Percentiles rank a stretch among this genome's conserved stretches.
These are phyloP conservation scores for Phortica okadai DNA, from an alignment of 2,888 invertebrate genomes.

Conservation along the genomic window DNA sequence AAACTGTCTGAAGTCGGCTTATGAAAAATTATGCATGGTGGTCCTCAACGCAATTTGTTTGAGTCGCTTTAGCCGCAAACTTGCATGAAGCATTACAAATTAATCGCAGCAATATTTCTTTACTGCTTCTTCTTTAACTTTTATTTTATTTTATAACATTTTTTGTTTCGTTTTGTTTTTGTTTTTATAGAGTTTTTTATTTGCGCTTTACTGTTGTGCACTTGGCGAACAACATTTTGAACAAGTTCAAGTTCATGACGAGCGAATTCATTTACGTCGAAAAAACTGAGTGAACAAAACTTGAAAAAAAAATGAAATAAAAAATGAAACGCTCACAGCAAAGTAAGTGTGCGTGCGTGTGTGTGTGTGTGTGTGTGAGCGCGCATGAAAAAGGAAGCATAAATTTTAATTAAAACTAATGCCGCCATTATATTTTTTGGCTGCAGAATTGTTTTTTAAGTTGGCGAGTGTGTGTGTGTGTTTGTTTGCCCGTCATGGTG, in stretches of 20 bases:
- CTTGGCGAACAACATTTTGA: not conserved
- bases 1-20: slow-evolving; percentile 20
- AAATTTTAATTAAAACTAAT: slow-evolving; percentile 66
- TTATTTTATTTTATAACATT: not conserved
- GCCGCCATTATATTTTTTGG: slow-evolving; percentile 48
- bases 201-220: not conserved
- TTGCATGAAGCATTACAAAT: slow-evolving; percentile 30
- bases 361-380: not conserved
- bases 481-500: not conserved
- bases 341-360: not conserved
- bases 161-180: not conserved
- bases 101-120: slow-evolving; percentile 23
- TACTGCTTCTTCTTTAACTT: not conserved
- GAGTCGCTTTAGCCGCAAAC: slow-evolving; percentile 9
- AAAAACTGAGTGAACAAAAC: not conserved
- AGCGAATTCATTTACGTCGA: not conserved
- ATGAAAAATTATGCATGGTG: slow-evolving; percentile 30
- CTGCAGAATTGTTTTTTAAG: slow-evolving; percentile 36
- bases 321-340: not conserved
- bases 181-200: not conserved
- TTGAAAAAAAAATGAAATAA: not conserved
- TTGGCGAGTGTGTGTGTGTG: not conserved
- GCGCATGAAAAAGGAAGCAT: slow-evolving; percentile 41
- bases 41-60: slow-evolving; percentile 18
- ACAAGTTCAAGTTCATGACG: slow-evolving; percentile 24